Percentiles rank a stretch among this genome's conserved stretches.
Conservation (phyloP, 2,888 invertebrate species). For the Cheilosia scutellata region DNA sequence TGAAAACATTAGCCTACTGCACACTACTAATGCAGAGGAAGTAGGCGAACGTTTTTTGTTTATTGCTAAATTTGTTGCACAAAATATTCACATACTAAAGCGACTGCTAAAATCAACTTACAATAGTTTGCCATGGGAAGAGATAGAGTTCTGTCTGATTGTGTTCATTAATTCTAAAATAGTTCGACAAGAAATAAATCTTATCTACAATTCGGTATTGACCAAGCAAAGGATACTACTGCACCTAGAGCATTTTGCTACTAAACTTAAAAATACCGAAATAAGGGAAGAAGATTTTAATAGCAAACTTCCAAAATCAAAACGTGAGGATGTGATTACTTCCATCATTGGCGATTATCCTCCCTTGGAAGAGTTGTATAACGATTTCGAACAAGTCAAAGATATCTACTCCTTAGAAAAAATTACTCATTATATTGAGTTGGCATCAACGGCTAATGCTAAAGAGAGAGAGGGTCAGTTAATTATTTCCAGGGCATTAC, state of each 20-base stretch:
- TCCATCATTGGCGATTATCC: conserved; percentile 12
- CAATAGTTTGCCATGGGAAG: conserved; percentile 77
- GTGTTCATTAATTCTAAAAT: conserved; percentile 73
- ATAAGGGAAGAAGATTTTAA: not conserved
- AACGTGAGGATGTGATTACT: not conserved
- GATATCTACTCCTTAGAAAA: conserved; percentile 75
- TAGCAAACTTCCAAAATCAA: conserved; percentile 1
- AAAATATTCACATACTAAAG: conserved; percentile 77
- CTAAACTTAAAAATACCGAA: conserved; percentile 11
- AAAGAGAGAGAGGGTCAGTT: conserved; percentile 62
- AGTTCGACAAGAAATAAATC: conserved; percentile 65
- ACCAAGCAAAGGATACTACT: conserved; percentile 14
- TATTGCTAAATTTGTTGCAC: conserved; percentile 51
- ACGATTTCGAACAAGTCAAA: conserved; percentile 73
- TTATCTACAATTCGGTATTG: conserved; percentile 50
- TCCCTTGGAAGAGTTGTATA: conserved; percentile 73
- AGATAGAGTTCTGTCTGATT: conserved; percentile 78
- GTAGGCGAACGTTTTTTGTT: conserved; percentile 37
- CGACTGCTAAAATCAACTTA: conserved; percentile 76
- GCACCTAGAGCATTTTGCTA: conserved; percentile 33
- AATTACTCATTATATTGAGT: conserved; percentile 68
- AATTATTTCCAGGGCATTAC: conserved; percentile 74
- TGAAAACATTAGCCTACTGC: conserved; percentile 6
- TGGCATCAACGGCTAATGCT: conserved; percentile 6
- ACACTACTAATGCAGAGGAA: conserved; percentile 2